Conservation (phyloP, 1,140 invertebrate genomes). For the Uloborus diversus region DNA sequence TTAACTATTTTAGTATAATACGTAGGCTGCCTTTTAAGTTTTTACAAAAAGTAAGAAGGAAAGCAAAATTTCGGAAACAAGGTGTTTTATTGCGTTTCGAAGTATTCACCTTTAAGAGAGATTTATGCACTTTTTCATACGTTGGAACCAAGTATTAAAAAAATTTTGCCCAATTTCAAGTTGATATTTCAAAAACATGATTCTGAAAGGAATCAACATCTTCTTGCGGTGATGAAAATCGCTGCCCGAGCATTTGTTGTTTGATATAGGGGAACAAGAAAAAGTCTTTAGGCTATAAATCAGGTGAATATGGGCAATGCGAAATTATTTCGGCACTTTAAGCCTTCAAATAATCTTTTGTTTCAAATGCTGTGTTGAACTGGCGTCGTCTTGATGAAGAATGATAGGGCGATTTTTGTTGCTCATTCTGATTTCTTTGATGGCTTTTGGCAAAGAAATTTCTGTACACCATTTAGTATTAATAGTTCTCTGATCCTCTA, state of each 20-base stretch:
- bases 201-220: neutral
- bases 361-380: neutral
- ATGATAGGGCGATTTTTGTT: neutral
- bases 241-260: neutral
- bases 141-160: neutral
- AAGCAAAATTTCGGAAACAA: neutral
- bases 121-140: slow-evolving; percentile 1
- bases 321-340: neutral
- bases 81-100: neutral
- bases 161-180: neutral
- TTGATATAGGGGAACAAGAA: neutral
- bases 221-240: neutral
- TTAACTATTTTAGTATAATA: too few relatives aligned
- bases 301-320: neutral
- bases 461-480: slow-evolving; percentile 60
- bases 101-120: neutral
- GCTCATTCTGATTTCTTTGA: slow-evolving; percentile 1
- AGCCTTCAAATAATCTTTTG: neutral
- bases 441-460: slow-evolving; percentile 9
- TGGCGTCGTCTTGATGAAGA: neutral
- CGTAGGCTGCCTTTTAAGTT: neutral
- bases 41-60: neutral
- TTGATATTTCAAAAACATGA: neutral
- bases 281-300: neutral
- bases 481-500: slow-evolving; percentile 59